A percentile compares a stretch with the other conserved stretches of the same genome.
Evolutionary conservation across 2,888 invertebrate genomes (phyloP).

Genomic region (Papilio elwesi): DNA sequence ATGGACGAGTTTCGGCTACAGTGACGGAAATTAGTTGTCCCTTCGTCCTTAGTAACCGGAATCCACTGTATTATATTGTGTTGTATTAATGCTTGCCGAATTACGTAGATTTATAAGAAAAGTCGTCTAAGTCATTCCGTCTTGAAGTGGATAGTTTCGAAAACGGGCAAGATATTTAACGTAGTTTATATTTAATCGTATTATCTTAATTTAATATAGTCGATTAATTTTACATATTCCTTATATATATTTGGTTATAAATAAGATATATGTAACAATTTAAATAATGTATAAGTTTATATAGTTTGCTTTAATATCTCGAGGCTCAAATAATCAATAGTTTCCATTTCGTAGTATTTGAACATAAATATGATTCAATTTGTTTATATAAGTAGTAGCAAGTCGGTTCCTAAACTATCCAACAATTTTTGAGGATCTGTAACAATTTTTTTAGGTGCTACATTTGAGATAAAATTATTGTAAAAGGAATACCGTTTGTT

Average conservation of each 20-base stretch:
- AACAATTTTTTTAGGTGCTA: slow-evolving; percentile 78
- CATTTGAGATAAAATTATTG: slow-evolving; percentile 67
- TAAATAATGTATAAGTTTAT: not conserved
- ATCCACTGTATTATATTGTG: not conserved
- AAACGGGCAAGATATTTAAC: slow-evolving; percentile 17
- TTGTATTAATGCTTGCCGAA: slow-evolving; percentile 34
- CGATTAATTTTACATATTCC: not conserved
- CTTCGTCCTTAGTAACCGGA: too few relatives aligned
- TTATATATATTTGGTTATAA: slow-evolving; percentile 2
- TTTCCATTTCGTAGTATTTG: not conserved
- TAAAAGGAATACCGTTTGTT: slow-evolving; percentile 50
- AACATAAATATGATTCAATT: not conserved
- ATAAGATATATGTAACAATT: slow-evolving; percentile 12
- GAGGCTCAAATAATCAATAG: slow-evolving; percentile 20
- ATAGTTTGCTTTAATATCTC: slow-evolving; percentile 14
- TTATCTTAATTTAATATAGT: slow-evolving; percentile 25
- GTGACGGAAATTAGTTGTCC: too few relatives aligned
- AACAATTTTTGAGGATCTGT: slow-evolving; percentile 62
- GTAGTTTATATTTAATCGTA: not conserved
- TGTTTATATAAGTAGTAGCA: not conserved
- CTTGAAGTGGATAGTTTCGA: slow-evolving; percentile 34
- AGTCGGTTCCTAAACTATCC: slow-evolving; percentile 53
- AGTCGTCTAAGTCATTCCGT: slow-evolving; percentile 36
- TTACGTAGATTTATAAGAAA: slow-evolving; percentile 29
- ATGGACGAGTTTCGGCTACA: too few relatives aligned